Evolutionary conservation across 2,113 vertebrate genomes (phyloP).

Genomic region (Boleophthalmus pectinirostris): DNA sequence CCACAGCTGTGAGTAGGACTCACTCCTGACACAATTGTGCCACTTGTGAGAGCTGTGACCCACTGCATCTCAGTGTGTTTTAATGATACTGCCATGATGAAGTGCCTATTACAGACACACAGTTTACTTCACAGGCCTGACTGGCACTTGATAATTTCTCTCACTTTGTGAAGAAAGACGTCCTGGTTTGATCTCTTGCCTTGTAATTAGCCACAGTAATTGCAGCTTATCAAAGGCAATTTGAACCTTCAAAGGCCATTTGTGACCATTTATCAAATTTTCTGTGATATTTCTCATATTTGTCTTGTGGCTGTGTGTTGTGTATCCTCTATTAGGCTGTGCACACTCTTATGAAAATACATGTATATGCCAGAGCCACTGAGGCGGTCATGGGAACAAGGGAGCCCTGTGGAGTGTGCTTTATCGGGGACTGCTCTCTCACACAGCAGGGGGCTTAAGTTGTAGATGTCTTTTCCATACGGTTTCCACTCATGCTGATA

Average conservation of each 20-base stretch:
- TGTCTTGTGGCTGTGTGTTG: not conserved
- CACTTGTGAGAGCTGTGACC: constrained; percentile 22
- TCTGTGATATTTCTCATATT: not conserved
- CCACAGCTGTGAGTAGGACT: constrained; percentile 47
- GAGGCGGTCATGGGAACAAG: constrained; percentile 1
- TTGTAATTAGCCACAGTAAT: constrained; percentile 21
- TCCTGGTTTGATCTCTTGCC: constrained; percentile 3
- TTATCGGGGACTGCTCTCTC: not conserved
- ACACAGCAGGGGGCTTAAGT: not conserved
- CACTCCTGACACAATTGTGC: constrained; percentile 36
- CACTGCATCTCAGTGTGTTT: not conserved
- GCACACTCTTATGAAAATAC: constrained; percentile 13
- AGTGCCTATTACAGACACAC: not conserved
- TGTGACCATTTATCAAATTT: not conserved
- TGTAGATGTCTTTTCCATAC: not conserved
- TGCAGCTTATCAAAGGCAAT: constrained; percentile 25
- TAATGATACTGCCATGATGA: constrained; percentile 3
- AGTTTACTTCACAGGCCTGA: not conserved
- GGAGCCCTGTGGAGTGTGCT: not conserved
- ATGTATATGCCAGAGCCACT: not conserved
- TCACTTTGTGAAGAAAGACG: not conserved
- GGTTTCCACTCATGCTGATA: not conserved
- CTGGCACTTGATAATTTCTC: constrained; percentile 1
- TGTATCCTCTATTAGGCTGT: constrained; percentile 18
- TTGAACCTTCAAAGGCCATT: constrained; percentile 18